Conservation (phyloP, 2,888 invertebrate species). For the Dexiosoma caninum region DNA sequence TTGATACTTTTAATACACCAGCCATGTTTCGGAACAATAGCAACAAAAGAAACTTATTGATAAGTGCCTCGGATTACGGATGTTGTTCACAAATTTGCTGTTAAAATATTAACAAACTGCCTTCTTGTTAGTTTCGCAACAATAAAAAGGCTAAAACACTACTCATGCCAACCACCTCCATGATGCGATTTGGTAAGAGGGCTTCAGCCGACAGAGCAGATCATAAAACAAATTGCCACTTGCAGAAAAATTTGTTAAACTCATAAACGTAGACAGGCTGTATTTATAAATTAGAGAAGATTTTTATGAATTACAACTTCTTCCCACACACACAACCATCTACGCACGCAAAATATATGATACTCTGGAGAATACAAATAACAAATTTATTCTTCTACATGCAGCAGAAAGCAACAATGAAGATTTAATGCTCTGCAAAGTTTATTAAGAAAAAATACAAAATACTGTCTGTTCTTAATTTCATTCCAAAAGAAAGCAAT, state of each 20-base stretch:
- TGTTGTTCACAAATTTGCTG: slow-evolving; percentile 56
- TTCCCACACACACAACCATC: slow-evolving; percentile 3
- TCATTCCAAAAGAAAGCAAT: not conserved
- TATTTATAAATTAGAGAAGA: slow-evolving; percentile 52
- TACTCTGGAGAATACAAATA: slow-evolving; percentile 41
- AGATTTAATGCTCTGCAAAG: slow-evolving; percentile 42
- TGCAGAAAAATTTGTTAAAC: slow-evolving; percentile 50
- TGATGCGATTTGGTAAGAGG: not conserved
- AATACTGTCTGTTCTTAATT: slow-evolving; percentile 2
- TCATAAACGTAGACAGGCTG: slow-evolving; percentile 39
- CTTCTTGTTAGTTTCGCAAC: slow-evolving; percentile 34
- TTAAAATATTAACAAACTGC: slow-evolving; percentile 55
- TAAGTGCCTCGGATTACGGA: slow-evolving; percentile 55
- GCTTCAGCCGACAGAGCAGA: slow-evolving; percentile 14
- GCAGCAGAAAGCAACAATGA: slow-evolving; percentile 29
- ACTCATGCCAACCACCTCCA: not conserved
- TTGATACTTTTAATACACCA: slow-evolving; percentile 32
- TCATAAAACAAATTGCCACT: slow-evolving; percentile 59
- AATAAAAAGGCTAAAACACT: slow-evolving; percentile 13
- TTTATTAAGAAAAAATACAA: slow-evolving; percentile 27
- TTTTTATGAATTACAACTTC: slow-evolving; percentile 54
- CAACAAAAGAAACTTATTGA: slow-evolving; percentile 56
- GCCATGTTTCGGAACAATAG: slow-evolving; percentile 17
- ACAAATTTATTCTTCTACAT: slow-evolving; percentile 16
- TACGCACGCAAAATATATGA: slow-evolving; percentile 25